A percentile compares a stretch with the other conserved stretches of the same genome.
Evolutionary conservation across 1,140 invertebrate species (phyloP).

Genomic region (Papilio polytes): DNA sequence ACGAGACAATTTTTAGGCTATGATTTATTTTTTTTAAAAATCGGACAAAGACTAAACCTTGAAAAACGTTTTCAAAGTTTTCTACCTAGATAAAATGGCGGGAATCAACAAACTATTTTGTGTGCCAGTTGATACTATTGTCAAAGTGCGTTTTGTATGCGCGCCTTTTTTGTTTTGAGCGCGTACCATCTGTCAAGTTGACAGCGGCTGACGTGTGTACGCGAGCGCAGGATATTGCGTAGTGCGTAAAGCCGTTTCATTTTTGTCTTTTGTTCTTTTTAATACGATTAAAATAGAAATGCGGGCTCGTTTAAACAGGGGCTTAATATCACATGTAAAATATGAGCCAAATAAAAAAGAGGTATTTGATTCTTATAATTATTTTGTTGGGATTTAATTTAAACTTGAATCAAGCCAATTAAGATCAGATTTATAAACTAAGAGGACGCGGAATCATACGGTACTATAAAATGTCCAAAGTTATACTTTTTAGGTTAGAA

Average conservation of each 20-base stretch:
- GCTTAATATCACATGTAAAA: not conserved
- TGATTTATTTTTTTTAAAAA: not conserved
- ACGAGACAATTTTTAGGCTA: too few relatives aligned
- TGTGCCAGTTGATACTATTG: not conserved
- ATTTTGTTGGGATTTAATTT: not conserved
- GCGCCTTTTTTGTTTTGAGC: slow-evolving; percentile 39
- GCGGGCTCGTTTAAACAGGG: slow-evolving; percentile 10
- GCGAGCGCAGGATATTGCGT: slow-evolving; percentile 57
- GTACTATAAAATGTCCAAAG: too few relatives aligned
- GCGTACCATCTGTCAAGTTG: slow-evolving; percentile 42
- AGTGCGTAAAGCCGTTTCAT: slow-evolving; percentile 51
- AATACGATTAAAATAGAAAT: slow-evolving; percentile 40
- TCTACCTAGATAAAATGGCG: not conserved
- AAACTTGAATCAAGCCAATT: not conserved
- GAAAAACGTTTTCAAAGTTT: not conserved
- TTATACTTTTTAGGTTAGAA: too few relatives aligned
- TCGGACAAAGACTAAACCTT: not conserved
- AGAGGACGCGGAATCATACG: not conserved
- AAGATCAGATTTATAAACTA: not conserved
- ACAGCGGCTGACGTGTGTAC: slow-evolving; percentile 45
- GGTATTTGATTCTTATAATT: not conserved
- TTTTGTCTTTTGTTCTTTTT: slow-evolving; percentile 48
- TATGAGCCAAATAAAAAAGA: not conserved
- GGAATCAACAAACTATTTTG: slow-evolving; percentile 6
- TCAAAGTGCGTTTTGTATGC: slow-evolving; percentile 7